phyloP scores from a whole-genome alignment of 2,113 vertebrate genomes.

The Hippocampus mohnikei region DNA sequence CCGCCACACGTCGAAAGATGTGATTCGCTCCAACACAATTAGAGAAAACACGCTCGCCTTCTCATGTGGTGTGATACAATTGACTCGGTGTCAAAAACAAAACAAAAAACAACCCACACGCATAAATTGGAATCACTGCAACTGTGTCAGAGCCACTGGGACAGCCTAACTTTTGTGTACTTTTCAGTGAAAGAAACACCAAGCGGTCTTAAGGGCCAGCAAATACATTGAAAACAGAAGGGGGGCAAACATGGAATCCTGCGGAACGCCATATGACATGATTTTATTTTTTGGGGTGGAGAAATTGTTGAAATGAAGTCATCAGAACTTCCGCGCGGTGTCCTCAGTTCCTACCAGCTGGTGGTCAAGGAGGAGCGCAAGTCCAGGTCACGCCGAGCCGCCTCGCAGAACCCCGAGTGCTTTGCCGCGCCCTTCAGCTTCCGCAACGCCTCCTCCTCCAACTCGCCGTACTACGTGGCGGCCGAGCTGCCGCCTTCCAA shows the following conservation, averaged over 20 bases:
- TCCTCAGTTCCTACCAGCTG: conserved; percentile 86
- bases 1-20: background rate
- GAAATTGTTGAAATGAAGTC: background rate
- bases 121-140: no score
- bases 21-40: no score
- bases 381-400: conserved; percentile 86
- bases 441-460: conserved; percentile 83
- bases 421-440: conserved; percentile 89
- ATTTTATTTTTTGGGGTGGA: no score
- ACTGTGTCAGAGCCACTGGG: no score
- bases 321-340: background rate
- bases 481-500: conserved; percentile 87
- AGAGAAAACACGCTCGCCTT: no score
- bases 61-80: background rate
- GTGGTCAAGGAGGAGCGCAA: conserved; percentile 91
- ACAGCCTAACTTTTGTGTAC: no score
- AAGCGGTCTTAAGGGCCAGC: no score
- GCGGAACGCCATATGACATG: no score
- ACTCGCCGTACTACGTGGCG: conserved; percentile 91
- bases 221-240: no score
- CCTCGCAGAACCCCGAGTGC: conserved; percentile 83
- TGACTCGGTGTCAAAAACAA: background rate
- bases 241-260: no score
- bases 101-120: no score
- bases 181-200: no score